Conservation (phyloP, 2,888 invertebrate genomes). For the Lepas anatifera region DNA sequence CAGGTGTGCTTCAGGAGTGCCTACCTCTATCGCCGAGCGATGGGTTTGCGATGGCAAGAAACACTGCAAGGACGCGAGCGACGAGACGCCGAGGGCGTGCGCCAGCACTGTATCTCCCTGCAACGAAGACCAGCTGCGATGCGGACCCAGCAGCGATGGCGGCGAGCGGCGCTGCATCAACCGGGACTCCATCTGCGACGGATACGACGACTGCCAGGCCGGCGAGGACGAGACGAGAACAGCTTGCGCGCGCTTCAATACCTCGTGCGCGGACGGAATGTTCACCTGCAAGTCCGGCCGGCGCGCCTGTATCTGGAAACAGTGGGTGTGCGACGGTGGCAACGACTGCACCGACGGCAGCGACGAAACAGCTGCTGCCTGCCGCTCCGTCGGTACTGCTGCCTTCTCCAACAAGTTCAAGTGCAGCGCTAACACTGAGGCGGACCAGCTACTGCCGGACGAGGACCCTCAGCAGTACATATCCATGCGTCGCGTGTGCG, state of each 20-base stretch:
- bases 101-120: constrained; percentile 38
- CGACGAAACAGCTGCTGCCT: constrained; percentile 56
- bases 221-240: constrained; percentile 11
- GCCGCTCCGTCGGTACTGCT: constrained; percentile 50
- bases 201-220: constrained; percentile 22
- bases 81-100: background rate
- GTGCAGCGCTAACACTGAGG: background rate
- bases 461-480: constrained; percentile 53
- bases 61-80: constrained; percentile 56
- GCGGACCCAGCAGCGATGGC: no score
- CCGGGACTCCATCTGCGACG: constrained; percentile 23
- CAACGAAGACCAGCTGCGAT: constrained; percentile 85
- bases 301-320: constrained; percentile 73
- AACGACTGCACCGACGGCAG: constrained; percentile 55
- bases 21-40: background rate
- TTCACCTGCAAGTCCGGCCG: background rate
- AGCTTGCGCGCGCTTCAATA: background rate
- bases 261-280: background rate
- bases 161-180: constrained; percentile 49
- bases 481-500: constrained; percentile 46
- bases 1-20: background rate
- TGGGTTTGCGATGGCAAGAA: background rate
- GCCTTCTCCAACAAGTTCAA: background rate
- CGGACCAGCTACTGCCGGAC: background rate
- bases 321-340: constrained; percentile 74